Base-by-base conservation (phyloP, 2,888 invertebrate genomes). In the Crepidodera aurea region DNA sequence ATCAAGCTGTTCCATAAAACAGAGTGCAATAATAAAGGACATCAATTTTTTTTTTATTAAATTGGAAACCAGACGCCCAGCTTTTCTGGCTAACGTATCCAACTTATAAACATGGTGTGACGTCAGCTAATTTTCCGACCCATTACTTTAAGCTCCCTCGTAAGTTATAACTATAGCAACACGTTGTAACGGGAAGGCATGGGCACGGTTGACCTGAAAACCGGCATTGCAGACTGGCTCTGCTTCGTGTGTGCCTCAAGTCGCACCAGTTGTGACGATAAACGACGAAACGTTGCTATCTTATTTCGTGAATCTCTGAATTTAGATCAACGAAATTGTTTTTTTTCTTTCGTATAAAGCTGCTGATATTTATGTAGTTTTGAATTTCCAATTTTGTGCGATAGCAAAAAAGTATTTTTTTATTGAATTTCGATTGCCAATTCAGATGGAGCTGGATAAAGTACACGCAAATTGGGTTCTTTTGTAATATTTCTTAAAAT, bases 141-240 rank as follows among this genome's bases (percentile, higher is more conserved):
- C 42, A 42, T 58, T 58, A 42, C 40, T 42, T 32, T 51, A 12
- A 58, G 22, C 16, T 15, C 37, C 37, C 51, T 34, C 22, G 22
- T 42, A 58, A 58, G 29, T 51, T 51, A 51, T 58, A 58, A 42
- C 32, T 58, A 37, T 32, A 42, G 25, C 42, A 51, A 51, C 58
- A 32, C 19, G 51, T 51, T 51, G 42, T 18, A 32, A 57, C 25
- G 48, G 48, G 5, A 46, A 6, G 22, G 34, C 13, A 34, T n/a
- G 37, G 37, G 56, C 34, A 50, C 32, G 32, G 40, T 27, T 51
- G 58, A 58, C 32, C 39, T 42, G 25, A 46, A 42, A 58, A 58
- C 29, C 51, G 29, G 58, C 42, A 22, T 3, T 32, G 32, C 39
- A 51, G 51, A 32, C 50, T 42, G 34, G n/a, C 34, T 5, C 34